Evolutionary conservation across 2,888 invertebrate genomes (phyloP).

Genomic region (Ophioninae sp.): DNA sequence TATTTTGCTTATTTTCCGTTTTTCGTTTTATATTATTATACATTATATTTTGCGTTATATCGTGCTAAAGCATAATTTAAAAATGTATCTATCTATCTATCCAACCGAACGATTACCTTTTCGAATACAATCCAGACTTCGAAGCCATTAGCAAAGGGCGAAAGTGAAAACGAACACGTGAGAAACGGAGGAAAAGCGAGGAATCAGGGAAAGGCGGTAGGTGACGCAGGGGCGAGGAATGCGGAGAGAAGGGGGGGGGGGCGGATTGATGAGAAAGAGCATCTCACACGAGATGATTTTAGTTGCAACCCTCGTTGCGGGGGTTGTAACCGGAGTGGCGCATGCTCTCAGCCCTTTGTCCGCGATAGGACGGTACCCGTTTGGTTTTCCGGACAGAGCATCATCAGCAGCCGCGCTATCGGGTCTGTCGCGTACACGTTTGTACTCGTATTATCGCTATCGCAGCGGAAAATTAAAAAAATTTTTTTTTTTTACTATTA

Average conservation of each 20-base stretch:
- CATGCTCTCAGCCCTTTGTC: constrained; percentile 71
- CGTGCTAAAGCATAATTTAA: too few species aligned
- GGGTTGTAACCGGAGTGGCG: constrained; percentile 63
- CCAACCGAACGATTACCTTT: too few species aligned
- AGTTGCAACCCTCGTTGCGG: constrained; percentile 43
- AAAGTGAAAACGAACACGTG: constrained; percentile 5
- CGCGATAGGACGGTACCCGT: constrained; percentile 61
- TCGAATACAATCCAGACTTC: not conserved
- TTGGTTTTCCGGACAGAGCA: constrained; percentile 56
- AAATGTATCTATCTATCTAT: too few species aligned
- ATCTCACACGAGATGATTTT: constrained; percentile 31
- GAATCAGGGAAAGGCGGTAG: too few species aligned
- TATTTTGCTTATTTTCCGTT: too few species aligned
- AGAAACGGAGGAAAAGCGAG: too few species aligned
- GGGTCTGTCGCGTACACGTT: constrained; percentile 21
- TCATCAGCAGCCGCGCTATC: constrained; percentile 49
- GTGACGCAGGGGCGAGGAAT: too few species aligned
- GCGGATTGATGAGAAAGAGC: constrained; percentile 14
- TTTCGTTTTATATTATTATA: too few species aligned
- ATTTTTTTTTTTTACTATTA: too few species aligned
- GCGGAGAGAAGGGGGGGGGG: not conserved
- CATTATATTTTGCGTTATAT: too few species aligned
- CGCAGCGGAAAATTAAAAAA: not conserved
- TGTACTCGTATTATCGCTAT: not conserved
- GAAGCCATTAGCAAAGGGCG: not conserved